These are phyloP conservation scores for Sebastiscus albofasciatus DNA, from an alignment of 2,797 vertebrate species.

Conservation along the genomic window DNA sequence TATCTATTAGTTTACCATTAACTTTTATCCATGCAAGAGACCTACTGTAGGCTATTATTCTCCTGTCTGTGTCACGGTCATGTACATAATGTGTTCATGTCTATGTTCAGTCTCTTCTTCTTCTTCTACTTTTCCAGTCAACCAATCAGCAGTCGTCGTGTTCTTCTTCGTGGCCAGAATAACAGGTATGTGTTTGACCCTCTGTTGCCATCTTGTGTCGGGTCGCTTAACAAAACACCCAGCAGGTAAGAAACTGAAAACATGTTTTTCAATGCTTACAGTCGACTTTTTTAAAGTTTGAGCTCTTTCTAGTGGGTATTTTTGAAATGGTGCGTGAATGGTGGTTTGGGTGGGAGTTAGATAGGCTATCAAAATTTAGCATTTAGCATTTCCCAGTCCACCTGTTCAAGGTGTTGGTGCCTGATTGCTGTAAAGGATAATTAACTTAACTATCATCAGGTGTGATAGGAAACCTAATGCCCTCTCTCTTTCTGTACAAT, in stretches of 20 bases:
- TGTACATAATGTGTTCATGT: not conserved
- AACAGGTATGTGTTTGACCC: not conserved
- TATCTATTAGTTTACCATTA: fast-evolving
- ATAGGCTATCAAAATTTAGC: not conserved
- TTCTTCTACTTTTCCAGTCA: slow-evolving; percentile 17
- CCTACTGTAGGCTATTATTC: not conserved
- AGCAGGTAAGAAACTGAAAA: not conserved
- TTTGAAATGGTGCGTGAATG: not conserved
- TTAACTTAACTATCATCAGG: not conserved
- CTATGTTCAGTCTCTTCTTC: not conserved
- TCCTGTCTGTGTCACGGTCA: not conserved
- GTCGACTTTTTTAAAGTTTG: not conserved
- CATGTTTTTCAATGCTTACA: not conserved
- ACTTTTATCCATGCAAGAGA: not conserved
- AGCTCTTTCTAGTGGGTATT: not conserved
- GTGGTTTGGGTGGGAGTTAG: not conserved
- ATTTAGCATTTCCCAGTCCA: too few relatives aligned
- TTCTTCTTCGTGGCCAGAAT: slow-evolving; percentile 39
- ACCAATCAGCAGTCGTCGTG: slow-evolving; percentile 18
- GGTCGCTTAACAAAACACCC: not conserved
- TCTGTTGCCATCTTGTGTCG: slow-evolving; percentile 18
- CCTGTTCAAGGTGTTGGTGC: not conserved
- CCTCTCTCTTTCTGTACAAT: not conserved
- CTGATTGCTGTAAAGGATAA: not conserved
- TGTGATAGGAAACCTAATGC: not conserved